Evolutionary conservation across 2,797 vertebrate species (phyloP), one percentile per base, ranked within the genome.

Genomic region (Novumbra hubbsi): DNA sequence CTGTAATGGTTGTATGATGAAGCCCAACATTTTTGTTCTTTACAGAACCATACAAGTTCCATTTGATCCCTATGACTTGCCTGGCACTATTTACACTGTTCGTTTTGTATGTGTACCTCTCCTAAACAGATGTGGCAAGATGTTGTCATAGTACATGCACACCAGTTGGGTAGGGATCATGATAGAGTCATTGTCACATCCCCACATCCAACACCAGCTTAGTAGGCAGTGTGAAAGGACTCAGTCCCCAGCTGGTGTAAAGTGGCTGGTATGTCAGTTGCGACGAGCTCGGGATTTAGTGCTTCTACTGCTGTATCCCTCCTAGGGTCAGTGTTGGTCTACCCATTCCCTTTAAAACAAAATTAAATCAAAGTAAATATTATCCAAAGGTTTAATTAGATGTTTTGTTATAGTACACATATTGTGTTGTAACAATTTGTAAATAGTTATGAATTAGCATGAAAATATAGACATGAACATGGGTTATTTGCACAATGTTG

Each of bases 61-160:
- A 45, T 45, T 2, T 12, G 34, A 38, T 45, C 41, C 41, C 9
- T 45, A 45, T 12, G 32, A 12, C 52, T 4, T 55, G 17, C 19
- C 19, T 57, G 17, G 4, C 52, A n/a, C 32, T 9, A 19, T 21
- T 57, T n/a, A 3, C 19, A 19, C 17, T 9, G 4, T n/a, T 19
- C 17, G 21, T 57, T 21, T 19, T 57, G 21, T n/a, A 57, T 9
- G 52, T 57, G 17, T 57, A 19, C 21, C 21, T 24, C 60, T 63
- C 21, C 74, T 73, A 67, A 76, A 73, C 45, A 63, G 41, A 30
- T 72, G 28, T 72, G 70, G 60, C 67, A 75, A 5, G 15, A 63
- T 75, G 32, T 55, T 70, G 41, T 52, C 67, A 70, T 74, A 69
- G 52, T 21, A 32, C 73, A 76, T 73, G 69, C 70, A 67, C 41